These are phyloP conservation scores for Amiota mariae DNA, from an alignment of 2,888 invertebrate species.

Conservation along the genomic window DNA sequence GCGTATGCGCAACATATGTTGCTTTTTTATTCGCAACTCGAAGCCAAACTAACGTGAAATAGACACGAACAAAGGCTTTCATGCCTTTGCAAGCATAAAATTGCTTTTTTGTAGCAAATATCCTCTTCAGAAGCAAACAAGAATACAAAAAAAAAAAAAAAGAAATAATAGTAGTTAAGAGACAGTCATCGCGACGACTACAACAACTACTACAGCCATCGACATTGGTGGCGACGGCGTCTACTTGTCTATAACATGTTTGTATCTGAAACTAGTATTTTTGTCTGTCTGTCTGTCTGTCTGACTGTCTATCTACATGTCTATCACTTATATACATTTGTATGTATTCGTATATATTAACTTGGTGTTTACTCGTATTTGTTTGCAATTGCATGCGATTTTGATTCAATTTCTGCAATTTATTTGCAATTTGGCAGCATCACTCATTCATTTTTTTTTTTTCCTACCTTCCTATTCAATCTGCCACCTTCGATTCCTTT, in stretches of 20 bases:
- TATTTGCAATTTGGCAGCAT: slow-evolving; percentile 66
- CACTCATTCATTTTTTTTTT: neutral
- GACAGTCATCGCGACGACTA: neutral
- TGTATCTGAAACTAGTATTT: too few relatives aligned
- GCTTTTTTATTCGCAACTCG: slow-evolving; percentile 29
- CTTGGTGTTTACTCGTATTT: slow-evolving; percentile 44
- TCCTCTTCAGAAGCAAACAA: slow-evolving; percentile 45
- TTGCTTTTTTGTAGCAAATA: slow-evolving; percentile 68
- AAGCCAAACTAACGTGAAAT: slow-evolving; percentile 68
- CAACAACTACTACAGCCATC: neutral
- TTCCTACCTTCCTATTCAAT: neutral
- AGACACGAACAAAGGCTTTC: slow-evolving; percentile 69
- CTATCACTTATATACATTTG: neutral
- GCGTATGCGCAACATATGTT: slow-evolving; percentile 67
- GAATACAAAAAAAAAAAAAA: neutral
- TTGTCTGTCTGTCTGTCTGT: too few relatives aligned
- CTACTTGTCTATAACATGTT: slow-evolving; percentile 18
- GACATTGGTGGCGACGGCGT: slow-evolving; percentile 2
- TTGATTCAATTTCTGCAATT: slow-evolving; percentile 71
- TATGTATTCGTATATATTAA: neutral
- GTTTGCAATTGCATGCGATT: slow-evolving; percentile 67
- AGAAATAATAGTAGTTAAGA: neutral
- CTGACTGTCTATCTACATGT: too few relatives aligned
- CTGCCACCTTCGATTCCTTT: neutral
- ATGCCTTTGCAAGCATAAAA: slow-evolving; percentile 69